Base-by-base conservation (phyloP, 2,888 invertebrate species). In the Melipona bicolor region DNA sequence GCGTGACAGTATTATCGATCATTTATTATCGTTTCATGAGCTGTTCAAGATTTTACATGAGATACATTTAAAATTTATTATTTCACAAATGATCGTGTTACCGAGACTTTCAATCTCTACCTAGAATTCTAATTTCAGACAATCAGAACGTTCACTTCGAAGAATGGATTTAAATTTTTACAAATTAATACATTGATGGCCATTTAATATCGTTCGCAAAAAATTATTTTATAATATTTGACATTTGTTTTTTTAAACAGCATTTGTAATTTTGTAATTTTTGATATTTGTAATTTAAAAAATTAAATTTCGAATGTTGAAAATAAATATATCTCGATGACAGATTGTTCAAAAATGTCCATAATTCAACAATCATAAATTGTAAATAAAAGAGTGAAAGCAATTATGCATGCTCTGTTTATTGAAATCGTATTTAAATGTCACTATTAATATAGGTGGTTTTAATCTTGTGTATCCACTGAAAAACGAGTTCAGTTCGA, bases 1-100 rank as follows among this genome's bases (percentile, higher is more conserved):
- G 54, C 75, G 77, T 85, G 85, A 81, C 81, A 62, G 43, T 71
- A 80, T 84, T 84, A 85, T 85, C 80, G 85, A 85, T 84, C 59
- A 54, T 72, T 56, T 85, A 85, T 85, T 85, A 78, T 75, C 77
- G 71, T 77, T 72, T 81, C 81, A 68, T 54, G 68, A 64, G 62
- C 36, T 80, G 80, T 67, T 56, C 68, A 21, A 77, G 80, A 85
- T 77, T 75, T 68, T 64, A 36, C 81, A 74, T 50, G 77, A 77
- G 85, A 77, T 81, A 85, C 85, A 84, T 84, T 80, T 36, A 17
- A 75, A 81, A 81, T 85, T 84, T 72, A 85, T 81, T 74, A 68
- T 54, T 36, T 36, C 27, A 15, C 43, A 84, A 77, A 81, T 68
- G 77, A 85, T 74, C 77, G 68, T 70, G 74, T 85, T 72, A 84